phyloP scores from a whole-genome alignment of 1,140 invertebrate species.

The Pygmarrhopalites habei region DNA sequence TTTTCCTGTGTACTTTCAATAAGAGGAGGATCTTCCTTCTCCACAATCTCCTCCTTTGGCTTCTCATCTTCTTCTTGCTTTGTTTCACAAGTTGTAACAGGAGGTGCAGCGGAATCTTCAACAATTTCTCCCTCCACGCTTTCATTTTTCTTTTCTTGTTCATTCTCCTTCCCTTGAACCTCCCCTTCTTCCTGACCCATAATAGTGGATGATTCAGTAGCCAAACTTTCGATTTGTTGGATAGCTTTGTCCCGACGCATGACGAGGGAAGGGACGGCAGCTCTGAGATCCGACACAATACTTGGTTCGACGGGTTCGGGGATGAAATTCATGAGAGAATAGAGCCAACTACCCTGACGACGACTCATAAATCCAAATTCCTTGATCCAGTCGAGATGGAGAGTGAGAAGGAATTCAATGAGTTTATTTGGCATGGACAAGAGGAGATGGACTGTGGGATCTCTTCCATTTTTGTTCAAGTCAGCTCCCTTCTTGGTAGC shows the following conservation, averaged over 20 bases:
- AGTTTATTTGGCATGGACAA: conserved; percentile 14
- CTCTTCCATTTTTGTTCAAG: background rate
- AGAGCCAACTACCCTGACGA: conserved; percentile 29
- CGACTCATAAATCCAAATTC: conserved; percentile 24
- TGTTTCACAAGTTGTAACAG: background rate
- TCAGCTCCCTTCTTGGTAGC: too few species aligned
- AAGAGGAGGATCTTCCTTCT: background rate
- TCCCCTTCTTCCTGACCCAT: too few species aligned
- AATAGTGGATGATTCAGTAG: too few species aligned
- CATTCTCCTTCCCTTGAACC: too few species aligned
- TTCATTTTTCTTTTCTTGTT: too few species aligned
- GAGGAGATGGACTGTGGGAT: conserved; percentile 15
- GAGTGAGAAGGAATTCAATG: conserved; percentile 21
- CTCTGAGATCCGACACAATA: conserved; percentile 24
- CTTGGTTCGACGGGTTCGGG: conserved; percentile 23
- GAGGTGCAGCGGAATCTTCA: background rate
- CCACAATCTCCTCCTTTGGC: background rate
- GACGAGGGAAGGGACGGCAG: background rate
- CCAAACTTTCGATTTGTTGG: too few species aligned
- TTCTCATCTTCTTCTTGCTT: too few species aligned
- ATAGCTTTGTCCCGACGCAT: background rate
- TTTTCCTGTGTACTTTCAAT: background rate
- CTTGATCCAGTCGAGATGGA: conserved; percentile 25
- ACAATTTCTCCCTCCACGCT: too few species aligned
- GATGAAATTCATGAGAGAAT: conserved; percentile 22